Evolutionary conservation across 1,140 invertebrate species (phyloP), one percentile per base, ranked within the genome.

Genomic region (Zaprionus capensis): DNA sequence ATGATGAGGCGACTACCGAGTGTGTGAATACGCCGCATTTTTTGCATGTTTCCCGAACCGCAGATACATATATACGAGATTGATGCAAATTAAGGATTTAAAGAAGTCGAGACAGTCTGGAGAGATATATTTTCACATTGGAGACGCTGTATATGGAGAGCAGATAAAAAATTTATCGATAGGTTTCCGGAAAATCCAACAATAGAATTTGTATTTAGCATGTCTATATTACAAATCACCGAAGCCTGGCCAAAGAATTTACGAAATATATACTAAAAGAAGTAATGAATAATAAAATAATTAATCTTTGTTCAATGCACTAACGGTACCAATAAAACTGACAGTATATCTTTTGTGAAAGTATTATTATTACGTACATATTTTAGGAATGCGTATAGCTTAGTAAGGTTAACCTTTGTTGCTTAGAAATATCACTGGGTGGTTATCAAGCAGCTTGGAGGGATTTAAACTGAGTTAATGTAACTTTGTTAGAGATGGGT

Each of bases 361-460:
- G 38, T 41, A 41, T 41, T n/a, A 15, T 3, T 34, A 3, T 34
- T 34, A 34, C 3, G 31, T 34, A 46, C 2, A 20, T 46, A 46
- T 46, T 46, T 17, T 46, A 17, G n/a, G 2, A 46, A 9, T 17
- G n/a, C 5, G 17, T 82, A 77, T 44, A 63, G 56, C 67, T 83
- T 67, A 17, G 11, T 59, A 36, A 46, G 11, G 12, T 62, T 51
- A 22, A 51, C 9, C 44, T 80, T 88, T 88, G 77, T 84, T 88
- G 71, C 73, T 84, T 66, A 75, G 53, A 78, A 81, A 78, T 88
- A 87, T 88, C 84, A 88, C 84, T 78, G 74, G 63, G 59, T 70
- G 63, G 59, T 70, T 69, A 44, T 71, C 67, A 71, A 70, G 63
- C 79, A 53, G 34, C 58, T 66, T 26, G 24, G 11, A 75, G 20